These are phyloP conservation scores for Onychomys torridus DNA, from an alignment of 2,797 vertebrate species.

Conservation along the genomic window DNA sequence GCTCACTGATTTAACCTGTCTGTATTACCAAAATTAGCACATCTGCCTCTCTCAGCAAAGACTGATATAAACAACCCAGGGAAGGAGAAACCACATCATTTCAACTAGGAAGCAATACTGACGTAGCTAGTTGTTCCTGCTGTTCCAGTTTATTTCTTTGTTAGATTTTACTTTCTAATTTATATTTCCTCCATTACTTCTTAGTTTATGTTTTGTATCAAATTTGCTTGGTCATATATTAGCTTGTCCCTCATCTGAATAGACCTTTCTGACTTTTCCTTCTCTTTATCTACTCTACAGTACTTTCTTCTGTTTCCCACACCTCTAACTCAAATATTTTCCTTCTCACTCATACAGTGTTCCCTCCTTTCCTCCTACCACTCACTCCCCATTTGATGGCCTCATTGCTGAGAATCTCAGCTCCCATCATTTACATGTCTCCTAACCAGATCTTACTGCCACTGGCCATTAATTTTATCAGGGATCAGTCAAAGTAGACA, in stretches of 20 bases:
- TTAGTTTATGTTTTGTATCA: background rate
- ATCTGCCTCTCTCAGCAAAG: background rate
- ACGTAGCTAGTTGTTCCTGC: no score
- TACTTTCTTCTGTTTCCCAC: background rate
- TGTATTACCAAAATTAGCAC: background rate
- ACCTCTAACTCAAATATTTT: background rate
- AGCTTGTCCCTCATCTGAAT: background rate
- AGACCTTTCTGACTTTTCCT: constrained; percentile 6
- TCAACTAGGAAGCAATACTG: background rate
- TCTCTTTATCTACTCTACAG: background rate
- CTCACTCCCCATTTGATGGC: background rate
- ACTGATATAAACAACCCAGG: background rate
- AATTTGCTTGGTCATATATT: background rate
- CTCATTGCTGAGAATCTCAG: background rate
- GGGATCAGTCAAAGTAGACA: no score
- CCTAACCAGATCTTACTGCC: background rate
- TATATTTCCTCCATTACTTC: background rate
- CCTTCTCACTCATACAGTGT: background rate
- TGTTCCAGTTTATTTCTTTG: background rate
- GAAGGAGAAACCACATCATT: background rate
- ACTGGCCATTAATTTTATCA: background rate
- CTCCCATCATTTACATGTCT: background rate
- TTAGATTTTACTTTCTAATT: background rate
- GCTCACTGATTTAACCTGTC: background rate
- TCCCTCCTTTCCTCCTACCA: background rate